Evolutionary conservation across 2,888 invertebrate species (phyloP), one percentile per base, ranked within the genome.

Genomic region (Ryuthela nishihirai): DNA sequence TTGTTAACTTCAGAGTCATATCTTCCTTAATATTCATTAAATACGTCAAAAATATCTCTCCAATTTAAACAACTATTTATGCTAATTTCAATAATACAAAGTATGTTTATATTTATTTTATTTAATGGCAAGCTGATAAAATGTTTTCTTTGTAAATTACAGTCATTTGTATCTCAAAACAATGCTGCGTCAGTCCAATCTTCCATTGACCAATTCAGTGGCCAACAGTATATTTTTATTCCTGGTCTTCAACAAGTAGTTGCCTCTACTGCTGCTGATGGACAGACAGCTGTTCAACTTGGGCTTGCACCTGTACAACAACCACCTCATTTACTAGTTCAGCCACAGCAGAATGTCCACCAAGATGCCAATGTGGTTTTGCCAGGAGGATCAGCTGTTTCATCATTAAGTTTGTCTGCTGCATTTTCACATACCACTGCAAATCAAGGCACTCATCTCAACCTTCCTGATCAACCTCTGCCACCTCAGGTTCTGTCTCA

Each of bases 371-470:
- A 50, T 18, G 21, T 39, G 32, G 23, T 49, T 44, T 40, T 26
- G 34, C 34, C 34, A 20, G 43, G 55, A 45, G 18, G 39, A 38
- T 47, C 55, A 45, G 44, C 38, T 46, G 50, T 50, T 50, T 50
- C 50, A 50, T 12, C 42, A 56, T 49, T 56, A 56, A 50, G 56
- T 56, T 56, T 56, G 50, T 46, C 50, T 45, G 34, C 55, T 39
- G 44, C 55, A 20, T 55, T 44, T 49, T 49, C 49, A 25, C 40
- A 55, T 49, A 39, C 39, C 34, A 20, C 55, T 34, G 48, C n/a
- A 24, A 49, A 44, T 44, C 44, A 43, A 47, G 48, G 48, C 24
- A 38, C 38, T 39, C 48, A 40, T 18, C 20, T 49, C 26, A 21
- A 15, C 23, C 48, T 39, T 12, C 48, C 42, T 39, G 43, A 54